These are phyloP conservation scores for Pseudomyrmex gracilis DNA, from an alignment of 1,140 invertebrate species.

Conservation along the genomic window DNA sequence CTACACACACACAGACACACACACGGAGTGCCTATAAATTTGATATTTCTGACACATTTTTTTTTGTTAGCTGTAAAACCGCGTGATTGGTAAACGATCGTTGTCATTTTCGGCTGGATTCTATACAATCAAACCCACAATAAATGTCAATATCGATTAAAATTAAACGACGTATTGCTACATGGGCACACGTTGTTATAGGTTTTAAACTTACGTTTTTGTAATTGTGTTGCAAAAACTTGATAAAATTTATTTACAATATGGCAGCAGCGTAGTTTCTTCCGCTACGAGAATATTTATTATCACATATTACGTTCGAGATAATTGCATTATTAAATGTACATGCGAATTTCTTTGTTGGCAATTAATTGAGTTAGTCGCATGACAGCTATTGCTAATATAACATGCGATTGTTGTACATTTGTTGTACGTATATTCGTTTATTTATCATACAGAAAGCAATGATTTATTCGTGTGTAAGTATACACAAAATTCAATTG, in stretches of 20 bases:
- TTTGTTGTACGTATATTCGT: background rate
- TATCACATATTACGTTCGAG: background rate
- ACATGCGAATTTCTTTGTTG: constrained; percentile 26
- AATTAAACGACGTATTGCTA: background rate
- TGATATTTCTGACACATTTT: constrained; percentile 22
- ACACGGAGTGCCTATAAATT: constrained; percentile 14
- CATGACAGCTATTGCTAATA: constrained; percentile 21
- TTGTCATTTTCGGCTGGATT: constrained; percentile 32
- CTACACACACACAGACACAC: background rate
- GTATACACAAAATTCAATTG: constrained; percentile 26
- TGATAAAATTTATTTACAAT: constrained; percentile 9
- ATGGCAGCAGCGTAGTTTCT: background rate
- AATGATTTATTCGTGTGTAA: constrained; percentile 15
- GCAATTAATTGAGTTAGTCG: constrained; percentile 28
- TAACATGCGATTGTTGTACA: constrained; percentile 13
- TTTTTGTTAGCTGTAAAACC: background rate
- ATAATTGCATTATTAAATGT: constrained; percentile 14
- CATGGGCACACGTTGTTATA: background rate
- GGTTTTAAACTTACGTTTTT: constrained; percentile 23
- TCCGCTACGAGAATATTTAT: background rate
- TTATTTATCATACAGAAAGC: constrained; percentile 26
- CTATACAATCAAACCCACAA: background rate
- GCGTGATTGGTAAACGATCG: constrained; percentile 18
- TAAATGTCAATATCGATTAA: constrained; percentile 39
- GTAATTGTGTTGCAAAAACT: constrained; percentile 39